These are phyloP conservation scores for Netelia fuscicornis DNA, from an alignment of 2,888 invertebrate genomes.

Conservation along the genomic window DNA sequence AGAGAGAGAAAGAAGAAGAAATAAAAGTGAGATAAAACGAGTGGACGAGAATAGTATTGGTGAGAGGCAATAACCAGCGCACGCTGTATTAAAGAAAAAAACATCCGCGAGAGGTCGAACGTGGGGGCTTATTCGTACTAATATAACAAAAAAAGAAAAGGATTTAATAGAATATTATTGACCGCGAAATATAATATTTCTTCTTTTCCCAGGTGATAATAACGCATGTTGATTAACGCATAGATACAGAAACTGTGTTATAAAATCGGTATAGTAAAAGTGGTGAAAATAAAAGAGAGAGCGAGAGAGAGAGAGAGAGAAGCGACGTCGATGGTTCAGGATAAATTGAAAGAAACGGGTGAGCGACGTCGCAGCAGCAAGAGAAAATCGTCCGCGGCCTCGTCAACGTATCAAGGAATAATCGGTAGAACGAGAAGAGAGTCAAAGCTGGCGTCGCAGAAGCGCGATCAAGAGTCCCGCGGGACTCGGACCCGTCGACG, in stretches of 20 bases:
- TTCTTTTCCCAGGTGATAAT: no score
- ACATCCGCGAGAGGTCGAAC: not conserved
- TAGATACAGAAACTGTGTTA: not conserved
- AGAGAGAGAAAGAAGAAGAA: not conserved
- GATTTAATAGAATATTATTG: not conserved
- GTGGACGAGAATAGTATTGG: not conserved
- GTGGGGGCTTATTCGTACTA: not conserved
- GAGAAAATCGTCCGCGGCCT: conserved; percentile 56
- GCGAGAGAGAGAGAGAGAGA: not conserved
- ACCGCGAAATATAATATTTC: not conserved
- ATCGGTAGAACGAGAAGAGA: conserved; percentile 51
- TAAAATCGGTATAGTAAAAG: not conserved
- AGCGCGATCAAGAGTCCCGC: conserved; percentile 77
- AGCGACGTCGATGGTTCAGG: conserved; percentile 66
- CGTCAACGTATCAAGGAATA: conserved; percentile 43
- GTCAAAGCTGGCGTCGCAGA: conserved; percentile 78
- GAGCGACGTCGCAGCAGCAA: conserved; percentile 60
- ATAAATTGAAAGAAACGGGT: conserved; percentile 55
- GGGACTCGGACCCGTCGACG: conserved; percentile 81
- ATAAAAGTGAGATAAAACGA: not conserved
- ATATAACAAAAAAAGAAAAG: not conserved
- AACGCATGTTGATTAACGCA: no score
- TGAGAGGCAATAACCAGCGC: not conserved
- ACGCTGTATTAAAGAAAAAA: not conserved
- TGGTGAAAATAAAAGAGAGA: conserved; percentile 8